phyloP scores from a whole-genome alignment of 2,888 invertebrate species.

The Calliphora vomitoria region DNA sequence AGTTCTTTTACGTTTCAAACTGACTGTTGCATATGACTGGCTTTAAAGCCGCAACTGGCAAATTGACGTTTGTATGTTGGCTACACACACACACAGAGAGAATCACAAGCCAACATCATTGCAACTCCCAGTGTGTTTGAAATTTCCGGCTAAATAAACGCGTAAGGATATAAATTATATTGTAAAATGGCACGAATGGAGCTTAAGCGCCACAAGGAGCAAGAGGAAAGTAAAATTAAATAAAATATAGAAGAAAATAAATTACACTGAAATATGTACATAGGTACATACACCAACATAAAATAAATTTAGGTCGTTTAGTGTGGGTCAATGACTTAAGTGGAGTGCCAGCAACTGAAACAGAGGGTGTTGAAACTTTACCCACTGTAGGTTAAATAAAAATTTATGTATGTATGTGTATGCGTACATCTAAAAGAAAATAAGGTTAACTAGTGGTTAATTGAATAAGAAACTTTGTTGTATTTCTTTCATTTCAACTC shows the following conservation, averaged over 20 bases:
- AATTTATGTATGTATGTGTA: neutral
- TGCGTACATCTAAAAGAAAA: neutral
- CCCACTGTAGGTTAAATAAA: conserved; percentile 10
- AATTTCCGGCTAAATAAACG: conserved; percentile 72
- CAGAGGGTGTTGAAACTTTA: conserved; percentile 33
- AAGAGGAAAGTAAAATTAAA: conserved; percentile 25
- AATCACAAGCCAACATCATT: conserved; percentile 27
- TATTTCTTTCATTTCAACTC: conserved; percentile 27
- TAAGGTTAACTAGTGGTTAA: conserved; percentile 62
- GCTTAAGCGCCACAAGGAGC: neutral
- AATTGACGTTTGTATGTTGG: conserved; percentile 42
- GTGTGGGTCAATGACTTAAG: conserved; percentile 73
- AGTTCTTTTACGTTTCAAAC: conserved; percentile 22
- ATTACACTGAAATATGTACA: conserved; percentile 33
- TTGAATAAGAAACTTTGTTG: conserved; percentile 16
- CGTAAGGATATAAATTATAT: conserved; percentile 71
- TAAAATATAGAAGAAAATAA: conserved; percentile 58
- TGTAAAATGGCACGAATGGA: conserved; percentile 64
- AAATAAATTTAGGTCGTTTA: conserved; percentile 69
- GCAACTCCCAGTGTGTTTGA: conserved; percentile 54
- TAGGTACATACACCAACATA: neutral
- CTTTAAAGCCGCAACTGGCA: conserved; percentile 3
- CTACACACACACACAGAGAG: neutral
- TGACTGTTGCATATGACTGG: conserved; percentile 61
- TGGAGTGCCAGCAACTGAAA: neutral